phyloP scores from a whole-genome alignment of 2,113 vertebrate species.

The Halichoeres trimaculatus region DNA sequence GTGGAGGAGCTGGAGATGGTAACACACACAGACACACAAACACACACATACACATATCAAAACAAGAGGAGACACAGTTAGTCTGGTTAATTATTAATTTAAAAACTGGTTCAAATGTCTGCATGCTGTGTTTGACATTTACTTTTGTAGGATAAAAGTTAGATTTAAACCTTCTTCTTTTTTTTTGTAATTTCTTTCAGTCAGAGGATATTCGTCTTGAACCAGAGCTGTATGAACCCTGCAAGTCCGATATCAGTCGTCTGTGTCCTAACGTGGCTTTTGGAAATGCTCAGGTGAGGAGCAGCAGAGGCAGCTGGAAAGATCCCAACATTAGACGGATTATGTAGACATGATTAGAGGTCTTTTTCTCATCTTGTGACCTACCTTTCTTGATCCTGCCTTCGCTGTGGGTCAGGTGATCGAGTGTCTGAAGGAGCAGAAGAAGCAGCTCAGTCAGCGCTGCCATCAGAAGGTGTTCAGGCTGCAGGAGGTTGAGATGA shows the following conservation, averaged over 20 bases:
- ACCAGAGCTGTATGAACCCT: conserved; percentile 93
- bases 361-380: background rate
- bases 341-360: background rate
- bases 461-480: conserved; percentile 96
- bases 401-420: conserved; percentile 85
- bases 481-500: conserved; percentile 97
- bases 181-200: conserved; percentile 68
- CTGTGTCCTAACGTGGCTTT: conserved; percentile 91
- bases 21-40: conserved; percentile 32
- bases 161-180: too few relatives aligned
- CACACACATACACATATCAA: too few relatives aligned
- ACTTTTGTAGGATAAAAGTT: too few relatives aligned
- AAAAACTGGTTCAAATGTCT: too few relatives aligned
- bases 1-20: conserved; percentile 98
- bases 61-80: too few relatives aligned
- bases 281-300: conserved; percentile 93
- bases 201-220: conserved; percentile 96
- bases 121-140: too few relatives aligned
- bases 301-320: background rate
- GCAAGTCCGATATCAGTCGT: conserved; percentile 90
- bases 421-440: conserved; percentile 96
- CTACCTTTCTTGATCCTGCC: too few relatives aligned
- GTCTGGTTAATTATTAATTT: too few relatives aligned
- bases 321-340: background rate
- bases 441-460: conserved; percentile 86